A percentile compares a stretch with the other conserved stretches of the same genome.
Evolutionary conservation across 2,113 vertebrate genomes (phyloP).

Genomic region (Oenanthe melanoleuca): DNA sequence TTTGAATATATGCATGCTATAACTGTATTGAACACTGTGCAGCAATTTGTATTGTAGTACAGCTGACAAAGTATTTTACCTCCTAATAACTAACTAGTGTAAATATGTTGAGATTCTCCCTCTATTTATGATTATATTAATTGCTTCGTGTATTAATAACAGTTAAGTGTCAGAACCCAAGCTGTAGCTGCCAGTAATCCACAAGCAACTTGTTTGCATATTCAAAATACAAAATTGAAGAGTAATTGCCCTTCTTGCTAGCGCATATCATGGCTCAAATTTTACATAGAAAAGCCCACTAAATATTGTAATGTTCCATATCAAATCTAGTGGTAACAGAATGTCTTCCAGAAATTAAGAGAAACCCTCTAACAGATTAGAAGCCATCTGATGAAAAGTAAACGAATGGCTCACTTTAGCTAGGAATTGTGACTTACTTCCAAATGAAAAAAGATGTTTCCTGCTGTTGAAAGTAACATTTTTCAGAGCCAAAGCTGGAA

Average conservation of each 20-base stretch:
- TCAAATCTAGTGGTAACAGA: not conserved
- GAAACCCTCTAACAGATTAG: not conserved
- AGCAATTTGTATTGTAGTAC: conserved; percentile 61
- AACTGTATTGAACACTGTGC: conserved; percentile 23
- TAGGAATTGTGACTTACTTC: not conserved
- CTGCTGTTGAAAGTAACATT: not conserved
- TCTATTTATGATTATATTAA: conserved; percentile 54
- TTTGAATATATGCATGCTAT: conserved; percentile 1
- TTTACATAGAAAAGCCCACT: not conserved
- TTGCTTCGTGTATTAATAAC: conserved; percentile 35
- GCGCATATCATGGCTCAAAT: not conserved
- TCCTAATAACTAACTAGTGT: conserved; percentile 22
- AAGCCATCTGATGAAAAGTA: not conserved
- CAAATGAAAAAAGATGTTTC: not conserved
- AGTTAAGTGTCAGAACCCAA: conserved; percentile 15
- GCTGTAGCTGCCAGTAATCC: conserved; percentile 42
- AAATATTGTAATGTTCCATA: not conserved
- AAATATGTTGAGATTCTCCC: conserved; percentile 19
- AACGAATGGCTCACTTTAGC: not conserved
- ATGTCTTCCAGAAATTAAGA: not conserved
- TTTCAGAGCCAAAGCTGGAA: not conserved
- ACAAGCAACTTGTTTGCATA: not conserved
- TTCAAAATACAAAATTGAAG: not conserved
- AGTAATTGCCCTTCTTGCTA: not conserved
- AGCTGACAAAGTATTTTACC: conserved; percentile 58